Conservation (phyloP, 1,140 invertebrate genomes). For the Dendrolimus kikuchii region DNA sequence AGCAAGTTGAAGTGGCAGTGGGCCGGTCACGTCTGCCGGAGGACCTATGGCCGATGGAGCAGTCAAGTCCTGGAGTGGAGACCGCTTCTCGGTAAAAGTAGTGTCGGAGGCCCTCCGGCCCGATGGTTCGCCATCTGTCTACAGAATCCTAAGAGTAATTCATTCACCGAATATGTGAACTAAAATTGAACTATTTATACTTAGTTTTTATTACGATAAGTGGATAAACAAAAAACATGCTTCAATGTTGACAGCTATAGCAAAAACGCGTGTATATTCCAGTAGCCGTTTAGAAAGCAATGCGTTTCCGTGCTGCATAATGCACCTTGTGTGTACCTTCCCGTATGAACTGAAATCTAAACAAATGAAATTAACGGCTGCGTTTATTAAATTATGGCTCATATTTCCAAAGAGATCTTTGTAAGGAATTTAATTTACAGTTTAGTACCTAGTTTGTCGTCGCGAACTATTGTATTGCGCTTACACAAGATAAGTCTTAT, state of each 20-base stretch:
- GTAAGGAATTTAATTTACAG: background rate
- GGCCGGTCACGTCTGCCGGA: no score
- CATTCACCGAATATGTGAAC: no score
- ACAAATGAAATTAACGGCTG: background rate
- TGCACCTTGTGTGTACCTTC: constrained; percentile 20
- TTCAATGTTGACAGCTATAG: background rate
- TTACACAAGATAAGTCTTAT: constrained; percentile 9
- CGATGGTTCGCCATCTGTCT: no score
- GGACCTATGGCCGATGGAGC: no score
- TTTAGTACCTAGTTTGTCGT: constrained; percentile 6
- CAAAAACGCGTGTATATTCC: constrained; percentile 15
- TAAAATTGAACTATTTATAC: background rate
- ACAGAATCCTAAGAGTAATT: no score
- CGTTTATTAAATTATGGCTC: no score
- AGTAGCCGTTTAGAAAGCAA: constrained; percentile 25
- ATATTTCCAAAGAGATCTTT: no score
- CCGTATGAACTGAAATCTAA: constrained; percentile 1
- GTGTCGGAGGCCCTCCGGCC: no score
- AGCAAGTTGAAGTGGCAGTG: no score
- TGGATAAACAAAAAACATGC: constrained; percentile 1
- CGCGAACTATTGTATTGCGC: constrained; percentile 10
- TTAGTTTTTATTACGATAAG: background rate
- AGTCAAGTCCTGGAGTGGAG: no score
- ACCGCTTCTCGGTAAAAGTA: no score
- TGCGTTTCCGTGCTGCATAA: constrained; percentile 25